A percentile compares a stretch with the other conserved stretches of the same genome.
phyloP scores from a whole-genome alignment of 2,797 vertebrate species.

The Gallinago stenura region DNA sequence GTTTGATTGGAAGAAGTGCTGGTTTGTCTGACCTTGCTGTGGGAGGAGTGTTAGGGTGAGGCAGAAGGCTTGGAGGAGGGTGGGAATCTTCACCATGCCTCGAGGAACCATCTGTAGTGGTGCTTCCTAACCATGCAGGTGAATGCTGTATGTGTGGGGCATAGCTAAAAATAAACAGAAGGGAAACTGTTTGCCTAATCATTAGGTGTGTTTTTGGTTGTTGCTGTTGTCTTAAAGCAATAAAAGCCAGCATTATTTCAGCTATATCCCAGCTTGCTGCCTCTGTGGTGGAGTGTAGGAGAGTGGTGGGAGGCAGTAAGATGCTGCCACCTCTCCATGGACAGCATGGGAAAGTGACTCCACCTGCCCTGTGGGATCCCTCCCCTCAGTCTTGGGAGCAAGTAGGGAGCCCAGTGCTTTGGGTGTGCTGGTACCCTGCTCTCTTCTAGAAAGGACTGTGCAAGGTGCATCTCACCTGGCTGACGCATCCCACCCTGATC shows the following conservation, averaged over 20 bases:
- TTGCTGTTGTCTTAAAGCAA: neutral
- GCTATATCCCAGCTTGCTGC: neutral
- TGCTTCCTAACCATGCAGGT: neutral
- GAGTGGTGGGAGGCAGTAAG: neutral
- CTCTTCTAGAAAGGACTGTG: rapidly evolving
- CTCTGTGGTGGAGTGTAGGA: neutral
- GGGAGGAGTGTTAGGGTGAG: neutral
- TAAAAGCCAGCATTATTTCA: neutral
- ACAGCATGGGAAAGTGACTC: neutral
- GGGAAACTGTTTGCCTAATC: neutral
- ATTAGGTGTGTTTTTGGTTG: neutral
- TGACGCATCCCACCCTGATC: neutral
- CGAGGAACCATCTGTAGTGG: neutral
- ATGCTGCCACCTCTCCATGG: neutral
- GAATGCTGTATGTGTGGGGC: neutral
- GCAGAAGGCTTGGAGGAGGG: neutral
- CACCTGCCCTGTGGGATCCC: neutral
- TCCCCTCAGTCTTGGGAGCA: rapidly evolving
- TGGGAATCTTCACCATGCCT: neutral
- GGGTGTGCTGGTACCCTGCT: neutral
- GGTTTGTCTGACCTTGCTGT: neutral
- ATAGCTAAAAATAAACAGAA: neutral
- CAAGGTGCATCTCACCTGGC: neutral
- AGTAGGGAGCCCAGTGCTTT: neutral
- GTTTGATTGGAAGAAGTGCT: neutral